Evolutionary conservation across 2,797 vertebrate genomes (phyloP).

Genomic region (Halcyon badia): DNA sequence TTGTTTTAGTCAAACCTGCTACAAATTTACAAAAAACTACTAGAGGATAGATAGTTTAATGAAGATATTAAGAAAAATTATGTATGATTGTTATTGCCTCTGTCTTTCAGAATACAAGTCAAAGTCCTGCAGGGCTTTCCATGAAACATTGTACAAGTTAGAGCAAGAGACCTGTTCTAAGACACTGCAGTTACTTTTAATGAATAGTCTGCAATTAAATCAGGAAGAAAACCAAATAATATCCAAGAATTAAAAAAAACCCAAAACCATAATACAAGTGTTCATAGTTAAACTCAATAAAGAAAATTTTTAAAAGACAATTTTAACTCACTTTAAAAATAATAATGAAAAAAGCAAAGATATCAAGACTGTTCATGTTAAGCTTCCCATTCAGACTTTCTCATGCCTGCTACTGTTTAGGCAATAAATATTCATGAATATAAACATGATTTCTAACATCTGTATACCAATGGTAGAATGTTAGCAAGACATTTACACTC

Average conservation of each 20-base stretch:
- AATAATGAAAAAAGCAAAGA: not conserved
- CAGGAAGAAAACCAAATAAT: not conserved
- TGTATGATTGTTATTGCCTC: not conserved
- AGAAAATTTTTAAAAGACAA: not conserved
- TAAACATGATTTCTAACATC: slow-evolving; percentile 57
- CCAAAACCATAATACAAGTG: not conserved
- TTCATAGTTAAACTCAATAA: not conserved
- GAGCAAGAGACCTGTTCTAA: not conserved
- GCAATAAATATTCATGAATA: slow-evolving; percentile 66
- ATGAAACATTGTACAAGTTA: not conserved
- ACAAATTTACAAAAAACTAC: rapidly evolving
- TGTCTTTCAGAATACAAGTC: not conserved
- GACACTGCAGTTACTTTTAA: not conserved
- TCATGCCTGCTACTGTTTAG: slow-evolving; percentile 59
- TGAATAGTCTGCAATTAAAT: not conserved
- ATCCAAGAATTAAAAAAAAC: not conserved
- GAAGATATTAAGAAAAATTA: not conserved
- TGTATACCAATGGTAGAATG: slow-evolving; percentile 5
- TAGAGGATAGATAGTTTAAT: not conserved
- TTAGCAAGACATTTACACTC: slow-evolving; percentile 40
- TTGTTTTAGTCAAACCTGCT: not conserved
- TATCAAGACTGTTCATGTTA: not conserved
- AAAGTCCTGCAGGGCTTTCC: not conserved
- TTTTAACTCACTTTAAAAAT: not conserved
- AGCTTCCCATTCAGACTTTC: not conserved